Percentiles rank a stretch among this genome's conserved stretches.
These are phyloP conservation scores for Schrankia costaestrigalis DNA, from an alignment of 2,888 invertebrate species.

Conservation along the genomic window DNA sequence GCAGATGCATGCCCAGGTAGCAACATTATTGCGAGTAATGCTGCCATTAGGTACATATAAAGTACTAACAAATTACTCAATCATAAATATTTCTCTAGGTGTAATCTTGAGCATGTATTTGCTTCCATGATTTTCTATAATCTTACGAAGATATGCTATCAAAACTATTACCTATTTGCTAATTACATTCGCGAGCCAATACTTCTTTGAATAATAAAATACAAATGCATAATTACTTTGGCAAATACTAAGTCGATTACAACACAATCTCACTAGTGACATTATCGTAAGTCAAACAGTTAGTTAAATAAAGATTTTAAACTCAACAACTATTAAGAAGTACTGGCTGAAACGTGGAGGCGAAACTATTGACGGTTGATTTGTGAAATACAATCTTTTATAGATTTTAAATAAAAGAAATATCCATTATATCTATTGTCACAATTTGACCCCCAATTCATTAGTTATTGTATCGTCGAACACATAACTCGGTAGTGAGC, in stretches of 20 bases:
- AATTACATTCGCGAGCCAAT: constrained; percentile 57
- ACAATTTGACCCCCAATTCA: constrained; percentile 33
- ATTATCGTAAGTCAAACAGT: constrained; percentile 38
- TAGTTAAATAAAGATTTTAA: constrained; percentile 52
- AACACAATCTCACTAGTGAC: constrained; percentile 48
- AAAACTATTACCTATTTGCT: constrained; percentile 45
- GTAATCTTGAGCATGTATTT: constrained; percentile 60
- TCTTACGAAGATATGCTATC: constrained; percentile 60
- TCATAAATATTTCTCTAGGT: neutral
- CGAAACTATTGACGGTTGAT: constrained; percentile 36
- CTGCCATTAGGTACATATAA: too few species aligned
- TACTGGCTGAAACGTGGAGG: constrained; percentile 56
- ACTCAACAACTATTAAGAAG: constrained; percentile 42
- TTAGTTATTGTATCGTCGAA: constrained; percentile 37
- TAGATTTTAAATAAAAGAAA: constrained; percentile 58
- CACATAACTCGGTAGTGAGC: constrained; percentile 49
- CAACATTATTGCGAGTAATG: too few species aligned
- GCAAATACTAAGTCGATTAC: constrained; percentile 53
- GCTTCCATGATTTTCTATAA: constrained; percentile 49
- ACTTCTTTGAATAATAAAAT: constrained; percentile 48
- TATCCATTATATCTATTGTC: constrained; percentile 43
- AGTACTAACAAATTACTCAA: too few species aligned
- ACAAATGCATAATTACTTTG: constrained; percentile 73
- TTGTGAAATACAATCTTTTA: constrained; percentile 61
- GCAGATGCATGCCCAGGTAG: constrained; percentile 65